Base-by-base conservation (phyloP, 1,140 invertebrate species). In the Triops cancriformis region DNA sequence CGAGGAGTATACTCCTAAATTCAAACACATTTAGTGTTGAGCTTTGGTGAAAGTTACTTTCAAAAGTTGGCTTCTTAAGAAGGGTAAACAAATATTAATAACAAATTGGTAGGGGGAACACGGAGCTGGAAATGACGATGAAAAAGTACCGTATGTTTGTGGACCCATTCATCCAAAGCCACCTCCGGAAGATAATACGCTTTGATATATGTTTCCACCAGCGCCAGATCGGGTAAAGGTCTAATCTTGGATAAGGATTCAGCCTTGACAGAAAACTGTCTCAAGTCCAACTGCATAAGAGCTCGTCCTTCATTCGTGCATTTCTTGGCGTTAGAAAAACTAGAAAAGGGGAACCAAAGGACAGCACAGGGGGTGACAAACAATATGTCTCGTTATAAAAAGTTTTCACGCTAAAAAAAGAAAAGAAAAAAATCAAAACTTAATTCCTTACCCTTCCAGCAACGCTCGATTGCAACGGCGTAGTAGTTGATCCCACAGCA, bases 201-300 rank as follows among this genome's bases (percentile, higher is more conserved):
- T 84, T 99, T 99, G 1, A 99, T 93, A 83, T 97, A 99, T 28
- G 89, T 88, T 85, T 98, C 96, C 26, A 79, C 96, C 82, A 94
- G 95, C 74, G 95, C 91, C 81, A 91, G 90, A 82, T 95, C 92
- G 11, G 96, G 95, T 45, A 98, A 88, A 18, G 95, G 95, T 83
- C 91, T 90, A 82, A 94, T 81, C 11, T 88, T 88, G 0, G 94
- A 93, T 23, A 98, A 89, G 82, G 91, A 91, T 84, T 98, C 95
- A 43, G 98, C 87, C 82, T 98, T 97, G 11, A 92, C 91, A 75
- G 96, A 88, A 78, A 98, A 91, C 83, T 99, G 97, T 27, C 96
- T 94, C 84, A 96, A 98, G 87, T 99, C 98, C 4, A 99, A 86
- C 83, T 98, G 96, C 97, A 99, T 99, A 3, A 99, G 84, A 0